Percentiles rank a stretch among this genome's conserved stretches.
Evolutionary conservation across 1,140 invertebrate genomes (phyloP).

Genomic region (Coptotermes formosanus): DNA sequence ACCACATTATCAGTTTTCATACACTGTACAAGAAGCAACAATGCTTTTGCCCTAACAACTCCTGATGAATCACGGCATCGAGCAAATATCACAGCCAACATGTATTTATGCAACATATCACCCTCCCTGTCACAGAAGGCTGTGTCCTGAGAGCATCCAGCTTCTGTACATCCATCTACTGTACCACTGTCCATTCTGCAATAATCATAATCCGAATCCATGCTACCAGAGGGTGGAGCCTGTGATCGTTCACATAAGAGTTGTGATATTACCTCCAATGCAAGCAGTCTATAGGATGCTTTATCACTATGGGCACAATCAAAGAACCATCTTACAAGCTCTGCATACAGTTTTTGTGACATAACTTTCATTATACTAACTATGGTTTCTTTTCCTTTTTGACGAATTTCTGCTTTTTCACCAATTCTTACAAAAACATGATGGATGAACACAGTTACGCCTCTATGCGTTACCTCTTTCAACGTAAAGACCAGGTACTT

Average conservation of each 20-base stretch:
- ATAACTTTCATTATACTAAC: background rate
- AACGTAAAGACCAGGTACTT: background rate
- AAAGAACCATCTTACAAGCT: background rate
- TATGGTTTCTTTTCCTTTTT: background rate
- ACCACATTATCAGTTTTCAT: background rate
- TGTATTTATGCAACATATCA: background rate
- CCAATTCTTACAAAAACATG: background rate
- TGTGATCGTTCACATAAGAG: background rate
- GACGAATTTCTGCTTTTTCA: background rate
- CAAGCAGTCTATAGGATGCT: background rate
- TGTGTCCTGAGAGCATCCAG: background rate
- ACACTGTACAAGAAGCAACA: background rate
- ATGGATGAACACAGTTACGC: background rate
- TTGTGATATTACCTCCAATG: background rate
- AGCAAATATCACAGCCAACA: background rate
- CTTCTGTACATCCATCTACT: background rate
- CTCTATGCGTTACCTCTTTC: background rate
- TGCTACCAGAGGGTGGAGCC: background rate
- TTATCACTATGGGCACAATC: constrained; percentile 1
- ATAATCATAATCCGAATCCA: no score
- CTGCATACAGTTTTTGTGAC: background rate
- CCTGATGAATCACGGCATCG: background rate
- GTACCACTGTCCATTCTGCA: no score
- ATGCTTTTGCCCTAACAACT: background rate
- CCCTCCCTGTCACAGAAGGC: background rate